Evolutionary conservation across 2,888 invertebrate genomes (phyloP), one percentile per base, ranked within the genome.

Genomic region (Zaprionus obscuricornis): DNA sequence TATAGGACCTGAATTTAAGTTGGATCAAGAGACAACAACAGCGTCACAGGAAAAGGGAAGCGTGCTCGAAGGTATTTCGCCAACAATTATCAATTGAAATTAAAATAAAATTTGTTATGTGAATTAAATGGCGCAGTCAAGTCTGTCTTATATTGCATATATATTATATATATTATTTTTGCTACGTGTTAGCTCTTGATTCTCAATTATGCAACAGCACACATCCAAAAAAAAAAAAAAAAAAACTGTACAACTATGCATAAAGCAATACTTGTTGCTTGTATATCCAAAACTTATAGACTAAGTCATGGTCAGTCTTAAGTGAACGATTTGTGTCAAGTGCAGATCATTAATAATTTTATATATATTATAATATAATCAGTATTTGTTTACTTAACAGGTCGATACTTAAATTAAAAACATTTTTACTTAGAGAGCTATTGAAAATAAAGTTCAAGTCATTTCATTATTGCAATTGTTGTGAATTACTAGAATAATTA

Each of bases 21-120:
- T 84, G 29, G 55, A 69, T 1, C 27, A 3, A 6, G 22, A 4
- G 7, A 22, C 22, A 22, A 22, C 22, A 22, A 22, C 22, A 22
- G 7, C 22, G 7, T 5, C 3, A 7, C 16, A 39, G 34, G 39
- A 49, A 24, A 36, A 58, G 13, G 10, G 24, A 3, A 43, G 10
- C 18, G 36, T 45, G 6, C n/a, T 75, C 7, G 87, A 85, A 85
- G 85, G 85, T 85, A n/a, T n/a, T n/a, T n/a, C n/a, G n/a, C n/a
- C n/a, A n/a, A n/a, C n/a, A n/a, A n/a, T n/a, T n/a, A n/a, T n/a
- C n/a, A n/a, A n/a, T n/a, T n/a, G n/a, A n/a, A n/a, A n/a, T n/a
- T n/a, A n/a, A n/a, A n/a, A n/a, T n/a, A n/a, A n/a, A n/a, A n/a
- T n/a, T n/a, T n/a, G n/a, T n/a, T n/a, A n/a, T n/a, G 22, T 17